Percentiles rank a stretch among this genome's conserved stretches.
phyloP scores from a whole-genome alignment of 2,797 vertebrate genomes.

The Lophura swinhoii region DNA sequence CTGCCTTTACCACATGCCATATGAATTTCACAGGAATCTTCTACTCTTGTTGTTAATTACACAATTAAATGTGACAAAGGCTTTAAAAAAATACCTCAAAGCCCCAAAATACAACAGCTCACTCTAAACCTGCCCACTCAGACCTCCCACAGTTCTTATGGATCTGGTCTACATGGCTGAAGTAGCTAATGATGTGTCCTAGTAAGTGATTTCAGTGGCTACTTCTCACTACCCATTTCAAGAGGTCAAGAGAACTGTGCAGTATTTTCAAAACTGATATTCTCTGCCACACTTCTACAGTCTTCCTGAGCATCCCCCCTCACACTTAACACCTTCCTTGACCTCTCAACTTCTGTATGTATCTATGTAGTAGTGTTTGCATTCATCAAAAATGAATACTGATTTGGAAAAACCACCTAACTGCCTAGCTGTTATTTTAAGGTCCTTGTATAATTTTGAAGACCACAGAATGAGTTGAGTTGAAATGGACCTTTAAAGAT shows the following conservation, averaged over 20 bases:
- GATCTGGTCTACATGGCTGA: neutral
- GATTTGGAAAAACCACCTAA: neutral
- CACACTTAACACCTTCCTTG: neutral
- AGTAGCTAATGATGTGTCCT: no score
- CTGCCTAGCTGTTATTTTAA: neutral
- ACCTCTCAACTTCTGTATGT: neutral
- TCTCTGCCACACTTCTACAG: neutral
- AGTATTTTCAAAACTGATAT: neutral
- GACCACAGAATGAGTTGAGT: neutral
- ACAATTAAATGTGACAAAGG: neutral
- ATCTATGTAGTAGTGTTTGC: rapidly evolving
- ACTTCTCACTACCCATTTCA: neutral
- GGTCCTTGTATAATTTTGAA: neutral
- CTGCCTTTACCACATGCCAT: neutral
- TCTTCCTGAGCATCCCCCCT: neutral
- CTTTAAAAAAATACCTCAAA: neutral
- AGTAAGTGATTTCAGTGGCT: neutral
- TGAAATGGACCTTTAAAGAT: no score
- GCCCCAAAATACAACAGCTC: neutral
- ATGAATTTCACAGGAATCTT: neutral
- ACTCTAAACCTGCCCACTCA: neutral
- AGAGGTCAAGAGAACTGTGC: neutral
- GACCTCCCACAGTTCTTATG: neutral
- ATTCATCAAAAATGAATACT: neutral
- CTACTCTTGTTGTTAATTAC: neutral